A percentile compares a stretch with the other conserved stretches of the same genome.
phyloP scores from a whole-genome alignment of 1,140 invertebrate genomes.

The Elysia chlorotica region DNA sequence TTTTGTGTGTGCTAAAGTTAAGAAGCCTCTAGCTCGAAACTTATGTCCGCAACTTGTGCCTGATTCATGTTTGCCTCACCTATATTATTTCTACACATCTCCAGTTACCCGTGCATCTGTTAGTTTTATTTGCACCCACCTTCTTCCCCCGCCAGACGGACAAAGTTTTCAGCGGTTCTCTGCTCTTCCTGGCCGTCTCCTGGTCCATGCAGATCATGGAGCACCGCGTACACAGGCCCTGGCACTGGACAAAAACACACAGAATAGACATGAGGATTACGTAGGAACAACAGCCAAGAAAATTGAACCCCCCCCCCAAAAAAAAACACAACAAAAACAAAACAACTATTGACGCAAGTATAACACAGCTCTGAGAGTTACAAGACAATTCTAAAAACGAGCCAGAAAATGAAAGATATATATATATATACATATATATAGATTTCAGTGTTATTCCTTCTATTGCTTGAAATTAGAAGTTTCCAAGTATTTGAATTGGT shows the following conservation, averaged over 20 bases:
- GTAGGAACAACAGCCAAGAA: too few species aligned
- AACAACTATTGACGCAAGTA: too few species aligned
- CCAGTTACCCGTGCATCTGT: background rate
- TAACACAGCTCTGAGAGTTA: too few species aligned
- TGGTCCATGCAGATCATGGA: conserved; percentile 95
- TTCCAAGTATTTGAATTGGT: too few species aligned
- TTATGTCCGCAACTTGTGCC: background rate
- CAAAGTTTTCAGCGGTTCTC: conserved; percentile 84
- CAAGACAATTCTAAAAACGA: too few species aligned
- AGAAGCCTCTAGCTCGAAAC: background rate
- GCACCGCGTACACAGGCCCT: conserved; percentile 82
- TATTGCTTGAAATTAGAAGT: too few species aligned
- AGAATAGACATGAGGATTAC: too few species aligned
- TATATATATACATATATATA: too few species aligned
- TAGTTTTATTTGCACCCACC: conserved; percentile 32
- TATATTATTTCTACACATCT: background rate
- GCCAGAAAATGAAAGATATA: too few species aligned
- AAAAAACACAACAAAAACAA: too few species aligned
- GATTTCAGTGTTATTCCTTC: too few species aligned
- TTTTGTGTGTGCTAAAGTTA: background rate
- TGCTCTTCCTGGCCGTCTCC: conserved; percentile 76
- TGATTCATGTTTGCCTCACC: background rate
- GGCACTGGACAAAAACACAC: conserved; percentile 71
- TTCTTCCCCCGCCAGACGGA: conserved; percentile 50
- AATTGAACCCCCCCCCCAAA: too few species aligned